phyloP scores from a whole-genome alignment of 2,797 vertebrate genomes.

The Myotis findleyi region DNA sequence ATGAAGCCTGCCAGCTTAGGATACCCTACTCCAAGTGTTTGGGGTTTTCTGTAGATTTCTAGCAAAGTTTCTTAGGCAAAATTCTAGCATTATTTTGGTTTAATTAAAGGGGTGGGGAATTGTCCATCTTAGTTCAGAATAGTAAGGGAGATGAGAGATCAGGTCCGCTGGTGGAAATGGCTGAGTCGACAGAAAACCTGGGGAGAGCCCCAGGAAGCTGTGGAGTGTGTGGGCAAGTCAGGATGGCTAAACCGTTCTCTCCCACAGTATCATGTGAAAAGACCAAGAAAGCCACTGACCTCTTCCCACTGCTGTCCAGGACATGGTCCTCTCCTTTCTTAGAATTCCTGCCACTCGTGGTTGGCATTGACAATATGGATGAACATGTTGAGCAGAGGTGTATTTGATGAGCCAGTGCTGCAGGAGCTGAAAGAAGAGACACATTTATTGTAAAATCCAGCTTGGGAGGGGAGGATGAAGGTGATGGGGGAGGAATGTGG shows the following conservation, averaged over 20 bases:
- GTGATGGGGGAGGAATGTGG: not conserved
- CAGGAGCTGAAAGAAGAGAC: not conserved
- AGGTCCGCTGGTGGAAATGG: not conserved
- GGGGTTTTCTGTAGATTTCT: slow-evolving; percentile 5
- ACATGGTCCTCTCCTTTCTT: not conserved
- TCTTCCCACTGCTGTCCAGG: not conserved
- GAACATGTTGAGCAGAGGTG: not conserved
- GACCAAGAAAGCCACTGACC: not conserved
- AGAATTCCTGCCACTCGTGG: not conserved
- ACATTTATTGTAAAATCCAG: not conserved
- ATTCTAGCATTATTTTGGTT: not conserved
- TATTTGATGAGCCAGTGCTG: not conserved
- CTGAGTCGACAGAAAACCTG: not conserved
- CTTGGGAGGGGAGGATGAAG: not conserved
- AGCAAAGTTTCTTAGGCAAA: not conserved
- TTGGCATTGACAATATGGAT: not conserved
- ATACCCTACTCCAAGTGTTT: not conserved
- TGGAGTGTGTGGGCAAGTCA: not conserved
- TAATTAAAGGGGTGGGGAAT: not conserved
- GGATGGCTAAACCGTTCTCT: not conserved
- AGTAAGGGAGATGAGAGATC: not conserved
- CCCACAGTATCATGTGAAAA: not conserved
- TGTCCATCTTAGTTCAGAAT: not conserved
- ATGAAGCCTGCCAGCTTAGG: not conserved
- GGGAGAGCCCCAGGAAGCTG: not conserved